Evolutionary conservation across 2,797 vertebrate genomes (phyloP), one percentile per base, ranked within the genome.

Genomic region (Eulemur coronatus): DNA sequence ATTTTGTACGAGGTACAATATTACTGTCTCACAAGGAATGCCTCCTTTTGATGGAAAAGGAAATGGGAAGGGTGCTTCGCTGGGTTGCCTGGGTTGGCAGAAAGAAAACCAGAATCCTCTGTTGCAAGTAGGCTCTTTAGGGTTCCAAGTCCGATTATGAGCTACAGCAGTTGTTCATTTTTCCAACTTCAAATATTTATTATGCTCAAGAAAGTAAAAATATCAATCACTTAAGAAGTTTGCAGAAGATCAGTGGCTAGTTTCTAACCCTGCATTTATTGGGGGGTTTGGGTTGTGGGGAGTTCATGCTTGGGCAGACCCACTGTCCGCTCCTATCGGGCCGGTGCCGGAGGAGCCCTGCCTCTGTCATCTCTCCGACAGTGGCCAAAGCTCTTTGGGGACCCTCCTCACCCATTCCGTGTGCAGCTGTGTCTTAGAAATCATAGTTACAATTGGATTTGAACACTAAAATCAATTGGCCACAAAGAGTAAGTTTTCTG

Each of bases 1-100:
- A 96, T 97, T 95, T 97, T 87, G 89, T 96, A 85, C 57, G 5
- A 46, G 86, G 89, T 82, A 33, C 87, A 69, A 13, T 88, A 73
- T 94, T 84, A 67, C 86, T 91, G 55, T 73, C 59, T 95, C 65
- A 6, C 38, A 28, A 65, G 30, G 84, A 43, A 26, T 24, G 30
- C 43, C 76, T 69, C 48, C 33, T 67, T 30, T 48, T 28, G 57
- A 0, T 67, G 43, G 88, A 20, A 52, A 20, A 59, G 52, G 92
- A 75, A 41, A 4, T 4, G 20, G 2, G 48, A 24, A 57, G 57
- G 33, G 12, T 14, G 18, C 38, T 38, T 50, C 17, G 3, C 52
- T 2, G 52, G 41, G 46, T 18, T 18, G 12, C 79, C 14, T 22
- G 35, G 41, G 55, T 57, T 11, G 38, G 41, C 67, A 3, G 0